Conservation (phyloP, 2,113 vertebrate species). For the Tragelaphus strepsiceros region DNA sequence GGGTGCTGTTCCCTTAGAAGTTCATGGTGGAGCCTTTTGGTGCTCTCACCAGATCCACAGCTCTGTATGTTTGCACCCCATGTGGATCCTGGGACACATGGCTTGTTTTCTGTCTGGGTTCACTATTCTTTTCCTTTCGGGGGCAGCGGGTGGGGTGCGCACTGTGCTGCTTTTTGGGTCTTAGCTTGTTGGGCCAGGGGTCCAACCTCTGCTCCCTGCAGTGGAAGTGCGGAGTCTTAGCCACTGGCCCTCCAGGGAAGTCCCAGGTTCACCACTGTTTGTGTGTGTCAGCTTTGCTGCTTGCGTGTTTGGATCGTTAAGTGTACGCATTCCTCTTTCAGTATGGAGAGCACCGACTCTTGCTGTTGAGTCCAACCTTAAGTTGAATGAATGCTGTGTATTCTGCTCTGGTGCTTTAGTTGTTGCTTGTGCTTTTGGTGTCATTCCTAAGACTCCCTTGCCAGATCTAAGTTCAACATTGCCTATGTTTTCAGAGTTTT, state of each 20-base stretch:
- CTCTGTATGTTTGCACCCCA: neutral
- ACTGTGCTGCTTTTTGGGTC: neutral
- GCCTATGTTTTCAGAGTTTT: neutral
- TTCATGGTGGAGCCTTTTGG: no score
- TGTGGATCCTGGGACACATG: neutral
- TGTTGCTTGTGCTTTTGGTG: neutral
- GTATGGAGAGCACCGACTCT: neutral
- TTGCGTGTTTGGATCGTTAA: fast-evolving
- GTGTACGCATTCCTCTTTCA: neutral
- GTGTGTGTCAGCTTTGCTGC: neutral
- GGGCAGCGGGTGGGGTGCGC: fast-evolving
- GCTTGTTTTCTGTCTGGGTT: neutral
- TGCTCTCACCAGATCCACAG: neutral
- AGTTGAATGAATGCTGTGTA: neutral
- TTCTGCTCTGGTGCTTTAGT: neutral
- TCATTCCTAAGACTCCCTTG: neutral
- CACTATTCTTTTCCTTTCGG: neutral
- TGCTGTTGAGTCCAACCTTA: neutral
- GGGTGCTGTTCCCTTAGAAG: neutral
- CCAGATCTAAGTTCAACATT: neutral
- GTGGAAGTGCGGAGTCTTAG: neutral
- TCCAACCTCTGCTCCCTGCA: neutral
- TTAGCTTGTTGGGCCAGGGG: neutral
- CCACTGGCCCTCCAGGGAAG: neutral
- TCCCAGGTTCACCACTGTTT: neutral